phyloP scores from a whole-genome alignment of 1,140 invertebrate genomes.

The Lucilia cuprina region DNA sequence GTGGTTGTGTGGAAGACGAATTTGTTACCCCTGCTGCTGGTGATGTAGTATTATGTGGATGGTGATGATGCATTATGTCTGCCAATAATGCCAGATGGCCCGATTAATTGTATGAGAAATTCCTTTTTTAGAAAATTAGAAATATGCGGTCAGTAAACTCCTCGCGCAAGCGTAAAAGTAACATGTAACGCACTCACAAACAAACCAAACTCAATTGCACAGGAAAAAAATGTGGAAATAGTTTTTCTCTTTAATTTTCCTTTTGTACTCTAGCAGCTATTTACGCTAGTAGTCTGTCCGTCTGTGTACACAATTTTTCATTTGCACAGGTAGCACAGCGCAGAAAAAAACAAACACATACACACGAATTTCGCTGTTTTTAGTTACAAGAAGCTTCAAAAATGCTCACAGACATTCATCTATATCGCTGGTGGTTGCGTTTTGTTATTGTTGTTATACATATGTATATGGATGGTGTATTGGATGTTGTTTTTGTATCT shows the following conservation, averaged over 20 bases:
- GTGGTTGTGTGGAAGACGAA: constrained; percentile 39
- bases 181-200: neutral
- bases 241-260: neutral
- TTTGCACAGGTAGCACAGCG: neutral
- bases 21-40: neutral
- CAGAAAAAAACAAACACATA: neutral
- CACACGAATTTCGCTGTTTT: neutral
- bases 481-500: neutral
- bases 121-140: neutral
- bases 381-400: constrained; percentile 9
- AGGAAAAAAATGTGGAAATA: neutral
- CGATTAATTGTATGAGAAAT: neutral
- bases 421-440: neutral
- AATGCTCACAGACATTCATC: neutral
- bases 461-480: neutral
- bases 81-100: neutral
- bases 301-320: neutral
- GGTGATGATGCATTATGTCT: constrained; percentile 24
- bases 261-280: too few species aligned
- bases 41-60: neutral
- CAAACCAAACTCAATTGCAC: neutral
- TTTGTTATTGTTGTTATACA: neutral
- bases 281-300: neutral
- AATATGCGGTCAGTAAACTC: neutral
- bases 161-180: neutral